Evolutionary conservation across 2,113 vertebrate genomes (phyloP).

Genomic region (Poeciliopsis occidentalis): DNA sequence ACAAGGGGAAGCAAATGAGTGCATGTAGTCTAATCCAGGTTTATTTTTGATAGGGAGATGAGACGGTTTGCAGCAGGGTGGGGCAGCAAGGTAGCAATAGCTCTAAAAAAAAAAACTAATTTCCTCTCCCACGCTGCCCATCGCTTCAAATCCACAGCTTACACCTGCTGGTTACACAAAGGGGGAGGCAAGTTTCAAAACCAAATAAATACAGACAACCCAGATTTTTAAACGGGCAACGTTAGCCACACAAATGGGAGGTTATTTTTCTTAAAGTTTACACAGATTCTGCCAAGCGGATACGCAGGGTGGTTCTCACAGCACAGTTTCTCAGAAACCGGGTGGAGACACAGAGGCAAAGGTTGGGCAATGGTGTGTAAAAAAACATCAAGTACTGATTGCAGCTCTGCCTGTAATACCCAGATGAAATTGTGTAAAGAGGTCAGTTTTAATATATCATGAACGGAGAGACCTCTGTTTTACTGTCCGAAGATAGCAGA

Average conservation of each 20-base stretch:
- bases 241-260: neutral
- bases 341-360: constrained; percentile 51
- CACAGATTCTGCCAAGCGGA: constrained; percentile 5
- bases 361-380: constrained; percentile 65
- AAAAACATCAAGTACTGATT: constrained; percentile 29
- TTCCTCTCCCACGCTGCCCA: constrained; percentile 70
- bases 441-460: neutral
- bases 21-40: neutral
- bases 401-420: constrained; percentile 30
- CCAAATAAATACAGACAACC: neutral
- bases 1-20: neutral
- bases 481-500: neutral
- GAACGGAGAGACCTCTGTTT: constrained; percentile 34
- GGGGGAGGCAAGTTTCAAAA: constrained; percentile 50
- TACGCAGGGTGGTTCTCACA: constrained; percentile 40
- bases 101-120: constrained; percentile 51
- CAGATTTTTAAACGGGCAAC: neutral
- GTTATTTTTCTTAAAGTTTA: neutral
- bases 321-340: constrained; percentile 54
- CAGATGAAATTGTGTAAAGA: neutral
- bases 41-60: constrained; percentile 27
- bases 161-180: constrained; percentile 48
- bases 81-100: constrained; percentile 33
- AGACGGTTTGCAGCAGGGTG: constrained; percentile 51
- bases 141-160: neutral